Base-by-base conservation (phyloP, 2,888 invertebrate genomes). In the Dione juno region DNA sequence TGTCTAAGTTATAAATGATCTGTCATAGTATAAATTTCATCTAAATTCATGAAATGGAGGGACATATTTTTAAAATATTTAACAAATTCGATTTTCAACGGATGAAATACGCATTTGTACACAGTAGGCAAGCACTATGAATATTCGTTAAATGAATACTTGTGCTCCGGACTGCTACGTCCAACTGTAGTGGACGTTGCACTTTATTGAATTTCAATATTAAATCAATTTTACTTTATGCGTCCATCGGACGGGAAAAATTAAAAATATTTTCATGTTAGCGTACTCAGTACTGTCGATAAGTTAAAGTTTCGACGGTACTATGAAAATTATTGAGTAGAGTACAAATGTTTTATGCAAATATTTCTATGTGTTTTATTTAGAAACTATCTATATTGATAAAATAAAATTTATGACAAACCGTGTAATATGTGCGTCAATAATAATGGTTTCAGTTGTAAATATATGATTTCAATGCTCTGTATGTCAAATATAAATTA, bases 141-240 rank as follows among this genome's bases (percentile, higher is more conserved):
- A 58, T 21, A 59, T 21, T 7, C 40, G 10, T 37, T 10, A 57
- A 59, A 14, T 10, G 43, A 28, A 43, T 61, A 21, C 59, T 28
- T 21, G 13, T 28, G 13, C 13, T 16, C 11, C 37, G 48, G 65
- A 48, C 52, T 70, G 28, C 52, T 35, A 61, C 65, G 74, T 74
- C 73, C 75, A 77, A 76, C 70, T 76, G 71, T 73, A 76, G 76
- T 66, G 72, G 67, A 73, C 77, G 72, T 77, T 76, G 79, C 77
- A 76, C 74, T 74, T 79, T 84, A 85, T 85, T 83, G 83, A 80
- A 83, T 83, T 83, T 81, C 81, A 80, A 81, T 80, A 78, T 77
- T 79, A 81, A 82, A 80, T 75, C 73, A 71, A 72, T 72, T 73
- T 72, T 52, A 69, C 72, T 75, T 63, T 67, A 65, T 71, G 71